Conservation (phyloP, 2,797 vertebrate genomes). For the Australoheros facetus region DNA sequence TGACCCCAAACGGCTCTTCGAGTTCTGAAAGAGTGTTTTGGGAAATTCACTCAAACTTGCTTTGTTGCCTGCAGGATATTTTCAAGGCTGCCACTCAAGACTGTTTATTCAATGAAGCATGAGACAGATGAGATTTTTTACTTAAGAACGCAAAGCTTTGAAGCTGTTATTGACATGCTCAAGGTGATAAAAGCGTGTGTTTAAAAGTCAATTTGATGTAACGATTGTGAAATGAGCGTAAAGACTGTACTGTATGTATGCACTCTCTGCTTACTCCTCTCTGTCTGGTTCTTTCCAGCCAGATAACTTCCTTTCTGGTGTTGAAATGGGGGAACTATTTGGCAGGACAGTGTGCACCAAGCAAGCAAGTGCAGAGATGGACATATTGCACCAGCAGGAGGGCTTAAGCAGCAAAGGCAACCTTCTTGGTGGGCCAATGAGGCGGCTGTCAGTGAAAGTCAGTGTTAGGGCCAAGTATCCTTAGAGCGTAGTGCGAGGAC, state of each 20-base stretch:
- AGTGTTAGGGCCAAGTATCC: constrained; percentile 8
- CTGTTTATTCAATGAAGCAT: constrained; percentile 50
- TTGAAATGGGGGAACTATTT: constrained; percentile 9
- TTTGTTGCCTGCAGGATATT: constrained; percentile 40
- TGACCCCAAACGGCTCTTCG: constrained; percentile 21
- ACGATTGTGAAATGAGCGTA: background rate
- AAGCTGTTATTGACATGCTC: constrained; percentile 35
- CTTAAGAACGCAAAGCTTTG: constrained; percentile 5
- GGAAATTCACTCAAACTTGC: constrained; percentile 40
- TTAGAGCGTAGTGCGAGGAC: constrained; percentile 21
- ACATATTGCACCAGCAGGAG: background rate
- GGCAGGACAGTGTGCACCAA: background rate
- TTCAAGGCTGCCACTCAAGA: constrained; percentile 23
- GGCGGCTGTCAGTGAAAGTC: constrained; percentile 39
- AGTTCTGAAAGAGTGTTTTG: constrained; percentile 36
- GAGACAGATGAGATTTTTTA: constrained; percentile 26
- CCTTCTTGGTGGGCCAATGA: constrained; percentile 14
- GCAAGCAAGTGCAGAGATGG: background rate
- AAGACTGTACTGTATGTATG: background rate
- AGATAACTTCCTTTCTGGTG: background rate
- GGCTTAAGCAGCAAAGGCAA: constrained; percentile 23
- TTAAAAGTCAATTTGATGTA: background rate
- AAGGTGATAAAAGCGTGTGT: constrained; percentile 22
- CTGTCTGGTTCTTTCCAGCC: background rate
- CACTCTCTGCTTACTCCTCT: background rate